phyloP scores from a whole-genome alignment of 2,888 invertebrate genomes.

The Oconnorella tubifera region DNA sequence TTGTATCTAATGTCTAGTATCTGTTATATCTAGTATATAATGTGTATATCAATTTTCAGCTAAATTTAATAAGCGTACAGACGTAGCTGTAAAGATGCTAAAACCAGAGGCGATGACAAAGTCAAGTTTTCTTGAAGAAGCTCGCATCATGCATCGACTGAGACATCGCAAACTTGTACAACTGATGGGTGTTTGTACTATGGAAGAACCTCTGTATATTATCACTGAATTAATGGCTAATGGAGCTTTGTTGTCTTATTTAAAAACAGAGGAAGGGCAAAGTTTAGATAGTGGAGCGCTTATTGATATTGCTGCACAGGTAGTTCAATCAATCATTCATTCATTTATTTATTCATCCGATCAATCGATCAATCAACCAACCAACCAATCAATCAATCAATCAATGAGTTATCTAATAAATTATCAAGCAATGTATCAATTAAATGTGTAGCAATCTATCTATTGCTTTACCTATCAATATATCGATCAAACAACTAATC shows the following conservation, averaged over 20 bases:
- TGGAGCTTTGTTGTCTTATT: slow-evolving; percentile 87
- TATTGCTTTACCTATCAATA: too few relatives aligned
- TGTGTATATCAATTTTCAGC: too few relatives aligned
- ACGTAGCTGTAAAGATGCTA: slow-evolving; percentile 96
- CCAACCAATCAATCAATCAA: too few relatives aligned
- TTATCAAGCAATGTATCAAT: too few relatives aligned
- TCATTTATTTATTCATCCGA: too few relatives aligned
- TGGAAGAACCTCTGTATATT: slow-evolving; percentile 82
- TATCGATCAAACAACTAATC: too few relatives aligned
- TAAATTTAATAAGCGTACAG: slow-evolving; percentile 89
- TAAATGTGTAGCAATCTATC: too few relatives aligned
- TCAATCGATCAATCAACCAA: too few relatives aligned
- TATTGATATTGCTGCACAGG: slow-evolving; percentile 91
- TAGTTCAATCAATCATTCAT: slow-evolving; percentile 40
- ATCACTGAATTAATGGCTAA: slow-evolving; percentile 91
- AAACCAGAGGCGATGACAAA: slow-evolving; percentile 91
- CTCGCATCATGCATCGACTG: slow-evolving; percentile 53
- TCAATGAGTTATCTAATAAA: too few relatives aligned
- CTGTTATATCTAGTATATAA: too few relatives aligned
- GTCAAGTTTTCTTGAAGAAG: slow-evolving; percentile 90
- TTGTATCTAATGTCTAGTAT: too few relatives aligned
- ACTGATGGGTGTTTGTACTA: slow-evolving; percentile 86
- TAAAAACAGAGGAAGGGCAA: slow-evolving; percentile 80
- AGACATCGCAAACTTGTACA: slow-evolving; percentile 73
- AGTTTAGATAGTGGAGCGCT: slow-evolving; percentile 72